phyloP scores from a whole-genome alignment of 2,888 invertebrate genomes.

The Cosmorhoe ocellata region DNA sequence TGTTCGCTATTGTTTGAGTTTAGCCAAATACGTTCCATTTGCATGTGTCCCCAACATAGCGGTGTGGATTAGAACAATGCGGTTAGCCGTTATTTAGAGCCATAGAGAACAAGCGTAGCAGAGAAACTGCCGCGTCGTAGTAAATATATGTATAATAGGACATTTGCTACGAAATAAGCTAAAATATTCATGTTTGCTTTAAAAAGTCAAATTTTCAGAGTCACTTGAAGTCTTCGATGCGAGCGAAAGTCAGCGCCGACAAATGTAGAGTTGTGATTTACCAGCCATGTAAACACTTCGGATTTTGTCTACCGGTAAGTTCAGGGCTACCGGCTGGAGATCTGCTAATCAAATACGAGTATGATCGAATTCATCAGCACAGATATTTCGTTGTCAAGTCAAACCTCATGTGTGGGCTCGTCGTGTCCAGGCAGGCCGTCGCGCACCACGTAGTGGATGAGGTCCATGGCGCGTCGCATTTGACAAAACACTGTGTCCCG shows the following conservation, averaged over 20 bases:
- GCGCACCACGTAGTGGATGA: conserved; percentile 98
- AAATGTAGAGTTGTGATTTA: too few species aligned
- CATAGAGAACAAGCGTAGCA: background rate
- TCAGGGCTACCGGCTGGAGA: too few species aligned
- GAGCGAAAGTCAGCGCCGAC: too few species aligned
- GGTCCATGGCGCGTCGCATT: conserved; percentile 98
- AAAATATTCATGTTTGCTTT: too few species aligned
- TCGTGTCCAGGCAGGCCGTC: conserved; percentile 91
- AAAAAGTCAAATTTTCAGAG: too few species aligned
- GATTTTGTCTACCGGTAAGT: too few species aligned
- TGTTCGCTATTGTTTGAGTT: conserved; percentile 36
- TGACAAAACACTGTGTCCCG: conserved; percentile 99
- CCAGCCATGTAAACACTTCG: too few species aligned
- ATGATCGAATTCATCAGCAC: too few species aligned
- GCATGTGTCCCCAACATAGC: conserved; percentile 40
- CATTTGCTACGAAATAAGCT: too few species aligned
- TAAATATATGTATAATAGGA: background rate
- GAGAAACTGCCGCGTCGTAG: background rate
- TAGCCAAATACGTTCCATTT: conserved; percentile 37
- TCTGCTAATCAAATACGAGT: too few species aligned
- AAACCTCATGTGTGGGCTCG: conserved; percentile 77
- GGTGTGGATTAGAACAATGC: conserved; percentile 31
- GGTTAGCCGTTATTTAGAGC: conserved; percentile 5
- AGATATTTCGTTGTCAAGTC: conserved; percentile 23
- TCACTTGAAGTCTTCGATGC: too few species aligned